These are phyloP conservation scores for Heliconius cydno DNA, from an alignment of 2,888 invertebrate genomes.

Conservation along the genomic window DNA sequence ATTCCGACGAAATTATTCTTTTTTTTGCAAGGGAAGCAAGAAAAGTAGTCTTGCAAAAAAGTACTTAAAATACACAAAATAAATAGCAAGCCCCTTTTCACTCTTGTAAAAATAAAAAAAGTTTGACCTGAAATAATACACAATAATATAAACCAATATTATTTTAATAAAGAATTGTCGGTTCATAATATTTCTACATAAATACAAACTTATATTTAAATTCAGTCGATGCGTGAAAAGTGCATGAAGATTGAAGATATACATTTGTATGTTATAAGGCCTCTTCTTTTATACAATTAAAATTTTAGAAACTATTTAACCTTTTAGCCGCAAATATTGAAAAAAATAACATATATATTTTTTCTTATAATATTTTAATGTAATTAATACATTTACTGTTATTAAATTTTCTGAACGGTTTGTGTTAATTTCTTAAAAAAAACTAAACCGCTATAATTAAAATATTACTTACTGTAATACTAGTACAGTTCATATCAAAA, in stretches of 20 bases:
- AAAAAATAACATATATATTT: background rate
- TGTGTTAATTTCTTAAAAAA: too few relatives aligned
- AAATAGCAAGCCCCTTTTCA: too few relatives aligned
- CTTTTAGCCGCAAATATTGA: background rate
- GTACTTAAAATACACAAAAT: too few relatives aligned
- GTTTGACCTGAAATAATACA: conserved; percentile 3
- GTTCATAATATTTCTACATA: conserved; percentile 53
- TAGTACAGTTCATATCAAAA: background rate
- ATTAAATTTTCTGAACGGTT: too few relatives aligned
- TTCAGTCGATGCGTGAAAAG: conserved; percentile 35
- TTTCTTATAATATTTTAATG: background rate
- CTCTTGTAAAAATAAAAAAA: background rate
- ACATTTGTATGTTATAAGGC: background rate
- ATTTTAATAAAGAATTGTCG: conserved; percentile 19
- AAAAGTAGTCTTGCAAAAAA: too few relatives aligned
- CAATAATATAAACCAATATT: background rate
- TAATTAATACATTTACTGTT: background rate
- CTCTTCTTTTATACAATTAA: background rate
- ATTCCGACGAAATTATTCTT: too few relatives aligned
- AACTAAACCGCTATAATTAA: too few relatives aligned
- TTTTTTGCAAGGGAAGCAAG: too few relatives aligned
- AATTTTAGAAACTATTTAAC: background rate
- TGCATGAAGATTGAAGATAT: conserved; percentile 18
- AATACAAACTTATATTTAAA: conserved; percentile 45
- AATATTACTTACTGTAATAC: too few relatives aligned